Evolutionary conservation across 2,888 invertebrate genomes (phyloP).

Genomic region (Metalampra italica): DNA sequence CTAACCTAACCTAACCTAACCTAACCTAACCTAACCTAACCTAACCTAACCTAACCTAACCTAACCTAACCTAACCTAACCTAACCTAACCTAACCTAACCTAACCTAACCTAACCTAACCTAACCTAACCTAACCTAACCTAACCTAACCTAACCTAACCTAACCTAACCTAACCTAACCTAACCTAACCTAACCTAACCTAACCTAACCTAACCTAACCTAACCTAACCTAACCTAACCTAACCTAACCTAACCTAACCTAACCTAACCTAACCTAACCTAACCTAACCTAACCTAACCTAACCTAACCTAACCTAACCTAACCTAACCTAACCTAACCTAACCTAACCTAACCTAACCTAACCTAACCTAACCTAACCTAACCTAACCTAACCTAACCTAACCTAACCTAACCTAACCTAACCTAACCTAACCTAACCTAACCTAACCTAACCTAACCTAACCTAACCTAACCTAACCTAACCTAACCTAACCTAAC

Average conservation of each 20-base stretch:
- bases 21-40: slow-evolving; percentile 5
- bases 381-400: slow-evolving; percentile 5
- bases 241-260: slow-evolving; percentile 5
- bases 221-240: slow-evolving; percentile 5
- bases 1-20: slow-evolving; percentile 5
- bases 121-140: slow-evolving; percentile 5
- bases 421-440: slow-evolving; percentile 5
- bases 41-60: slow-evolving; percentile 5
- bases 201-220: slow-evolving; percentile 5
- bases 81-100: slow-evolving; percentile 5
- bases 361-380: slow-evolving; percentile 5
- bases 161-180: slow-evolving; percentile 5
- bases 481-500: slow-evolving; percentile 5
- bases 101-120: slow-evolving; percentile 5
- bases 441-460: slow-evolving; percentile 5
- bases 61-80: slow-evolving; percentile 5
- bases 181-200: slow-evolving; percentile 5
- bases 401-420: slow-evolving; percentile 5
- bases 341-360: slow-evolving; percentile 5
- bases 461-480: slow-evolving; percentile 5
- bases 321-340: slow-evolving; percentile 5
- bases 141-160: slow-evolving; percentile 4
- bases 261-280: slow-evolving; percentile 5
- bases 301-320: slow-evolving; percentile 5
- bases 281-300: slow-evolving; percentile 5